These are phyloP conservation scores for Caradrina kadenii DNA, from an alignment of 2,888 invertebrate species.

Conservation along the genomic window DNA sequence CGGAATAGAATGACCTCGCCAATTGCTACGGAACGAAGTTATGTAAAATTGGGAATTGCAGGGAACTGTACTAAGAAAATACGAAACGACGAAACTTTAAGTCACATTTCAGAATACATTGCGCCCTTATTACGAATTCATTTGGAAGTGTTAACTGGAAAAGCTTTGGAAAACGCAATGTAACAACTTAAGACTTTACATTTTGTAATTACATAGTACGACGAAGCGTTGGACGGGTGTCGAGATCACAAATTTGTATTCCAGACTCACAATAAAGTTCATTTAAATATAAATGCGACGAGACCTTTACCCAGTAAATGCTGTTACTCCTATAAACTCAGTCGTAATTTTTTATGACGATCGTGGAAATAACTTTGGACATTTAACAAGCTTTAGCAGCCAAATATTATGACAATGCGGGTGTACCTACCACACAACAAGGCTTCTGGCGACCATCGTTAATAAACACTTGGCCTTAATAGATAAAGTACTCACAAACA, in stretches of 20 bases:
- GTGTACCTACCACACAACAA: conserved; percentile 9
- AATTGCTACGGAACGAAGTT: conserved; percentile 52
- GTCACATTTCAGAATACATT: conserved; percentile 42
- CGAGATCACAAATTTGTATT: conserved; percentile 87
- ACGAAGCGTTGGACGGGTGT: conserved; percentile 75
- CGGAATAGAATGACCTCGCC: conserved; percentile 52
- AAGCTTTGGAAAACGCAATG: conserved; percentile 47
- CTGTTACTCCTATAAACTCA: conserved; percentile 80
- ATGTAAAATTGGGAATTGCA: conserved; percentile 53
- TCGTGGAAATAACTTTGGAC: conserved; percentile 76
- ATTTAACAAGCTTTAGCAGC: conserved; percentile 77
- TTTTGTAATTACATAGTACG: conserved; percentile 60
- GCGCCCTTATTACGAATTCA: conserved; percentile 41
- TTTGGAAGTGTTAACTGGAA: conserved; percentile 35
- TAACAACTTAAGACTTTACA: conserved; percentile 47
- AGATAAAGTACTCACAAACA: neutral
- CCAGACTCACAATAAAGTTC: conserved; percentile 85
- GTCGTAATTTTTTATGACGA: conserved; percentile 83
- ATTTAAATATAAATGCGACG: conserved; percentile 89
- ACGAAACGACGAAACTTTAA: conserved; percentile 33
- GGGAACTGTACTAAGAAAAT: conserved; percentile 52
- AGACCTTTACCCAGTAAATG: conserved; percentile 83
- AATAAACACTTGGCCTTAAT: conserved; percentile 12
- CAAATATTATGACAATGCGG: conserved; percentile 70
- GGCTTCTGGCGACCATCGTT: conserved; percentile 15